These are phyloP conservation scores for Pyrgus malvae DNA, from an alignment of 2,888 invertebrate species.

Conservation along the genomic window DNA sequence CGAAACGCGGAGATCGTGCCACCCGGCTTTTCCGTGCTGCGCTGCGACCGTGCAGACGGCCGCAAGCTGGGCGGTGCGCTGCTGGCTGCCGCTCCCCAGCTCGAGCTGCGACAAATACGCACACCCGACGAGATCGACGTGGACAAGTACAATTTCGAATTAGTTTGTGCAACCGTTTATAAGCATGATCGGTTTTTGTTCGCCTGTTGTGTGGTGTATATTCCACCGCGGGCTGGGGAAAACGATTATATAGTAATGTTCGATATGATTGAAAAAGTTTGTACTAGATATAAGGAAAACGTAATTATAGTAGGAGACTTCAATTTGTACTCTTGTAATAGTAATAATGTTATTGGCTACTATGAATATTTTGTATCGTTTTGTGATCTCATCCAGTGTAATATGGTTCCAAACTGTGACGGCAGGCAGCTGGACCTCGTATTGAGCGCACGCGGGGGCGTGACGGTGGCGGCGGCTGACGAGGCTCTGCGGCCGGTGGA, in stretches of 20 bases:
- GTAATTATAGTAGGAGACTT: constrained; percentile 29
- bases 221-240: constrained; percentile 31
- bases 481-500: constrained; percentile 30
- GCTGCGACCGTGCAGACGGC: constrained; percentile 1
- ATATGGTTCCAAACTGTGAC: constrained; percentile 29
- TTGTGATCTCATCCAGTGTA: constrained; percentile 33
- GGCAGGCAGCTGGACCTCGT: neutral
- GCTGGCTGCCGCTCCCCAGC: constrained; percentile 25
- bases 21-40: constrained; percentile 2
- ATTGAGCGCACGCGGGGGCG: neutral
- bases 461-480: constrained; percentile 23
- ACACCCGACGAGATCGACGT: constrained; percentile 3
- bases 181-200: constrained; percentile 18
- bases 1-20: neutral
- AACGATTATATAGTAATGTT: constrained; percentile 30
- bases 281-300: constrained; percentile 14
- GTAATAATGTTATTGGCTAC: constrained; percentile 22
- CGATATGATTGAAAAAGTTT: constrained; percentile 31
- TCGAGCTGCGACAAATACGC: constrained; percentile 24
- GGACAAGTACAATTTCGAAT: constrained; percentile 30
- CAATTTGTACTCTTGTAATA: constrained; percentile 27
- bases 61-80: constrained; percentile 18
- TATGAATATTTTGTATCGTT: constrained; percentile 33
- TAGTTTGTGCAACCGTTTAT: constrained; percentile 30
- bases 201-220: constrained; percentile 34